phyloP scores from a whole-genome alignment of 2,113 vertebrate species.

The Taurulus bubalis region DNA sequence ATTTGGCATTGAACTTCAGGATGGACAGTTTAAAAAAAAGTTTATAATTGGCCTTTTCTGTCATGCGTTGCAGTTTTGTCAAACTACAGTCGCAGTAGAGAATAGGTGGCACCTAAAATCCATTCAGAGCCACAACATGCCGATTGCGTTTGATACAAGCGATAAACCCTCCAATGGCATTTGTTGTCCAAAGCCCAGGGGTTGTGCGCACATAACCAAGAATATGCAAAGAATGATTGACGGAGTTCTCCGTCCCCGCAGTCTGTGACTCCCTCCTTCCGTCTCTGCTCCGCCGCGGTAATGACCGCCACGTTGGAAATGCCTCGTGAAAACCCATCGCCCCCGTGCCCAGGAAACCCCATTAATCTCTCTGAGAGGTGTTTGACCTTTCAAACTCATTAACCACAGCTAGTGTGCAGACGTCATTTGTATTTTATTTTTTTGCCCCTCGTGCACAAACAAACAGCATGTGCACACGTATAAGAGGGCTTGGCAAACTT shows the following conservation, averaged over 20 bases:
- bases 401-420: constrained; percentile 59
- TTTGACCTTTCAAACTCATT: constrained; percentile 87
- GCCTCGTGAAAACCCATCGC: constrained; percentile 67
- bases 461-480: background rate
- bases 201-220: background rate
- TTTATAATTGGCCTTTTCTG: too few species aligned
- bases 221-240: background rate
- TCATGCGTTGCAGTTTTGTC: background rate
- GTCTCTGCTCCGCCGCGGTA: constrained; percentile 27
- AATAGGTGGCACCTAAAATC: background rate
- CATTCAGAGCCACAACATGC: background rate
- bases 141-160: background rate
- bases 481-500: background rate
- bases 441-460: background rate
- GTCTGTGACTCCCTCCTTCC: constrained; percentile 22
- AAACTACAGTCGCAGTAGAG: background rate
- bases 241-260: background rate
- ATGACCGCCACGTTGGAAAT: constrained; percentile 62
- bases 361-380: constrained; percentile 80
- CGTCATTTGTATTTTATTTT: background rate
- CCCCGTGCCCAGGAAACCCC: constrained; percentile 64
- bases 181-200: background rate
- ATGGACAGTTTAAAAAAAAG: background rate
- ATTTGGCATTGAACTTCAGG: background rate
- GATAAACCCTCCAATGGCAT: background rate